Evolutionary conservation across 2,113 vertebrate genomes (phyloP).

Genomic region (Lucifuga dentata): DNA sequence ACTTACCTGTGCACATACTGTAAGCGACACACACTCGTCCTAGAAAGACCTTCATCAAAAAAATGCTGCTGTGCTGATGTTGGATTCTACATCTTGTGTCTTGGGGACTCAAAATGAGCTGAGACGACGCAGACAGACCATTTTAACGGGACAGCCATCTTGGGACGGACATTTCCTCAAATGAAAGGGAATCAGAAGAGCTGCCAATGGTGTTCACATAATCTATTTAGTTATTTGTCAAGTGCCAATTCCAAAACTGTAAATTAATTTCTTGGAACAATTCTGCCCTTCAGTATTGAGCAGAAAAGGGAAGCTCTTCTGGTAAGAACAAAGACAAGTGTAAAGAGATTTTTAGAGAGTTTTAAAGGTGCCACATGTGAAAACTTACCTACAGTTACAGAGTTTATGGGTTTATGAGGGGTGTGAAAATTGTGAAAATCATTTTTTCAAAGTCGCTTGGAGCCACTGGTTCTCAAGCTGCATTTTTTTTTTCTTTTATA

Average conservation of each 20-base stretch:
- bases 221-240: conserved; percentile 86
- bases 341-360: neutral
- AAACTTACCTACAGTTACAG: conserved; percentile 31
- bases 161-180: conserved; percentile 3
- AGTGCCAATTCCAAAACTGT: conserved; percentile 88
- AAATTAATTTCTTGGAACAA: conserved; percentile 65
- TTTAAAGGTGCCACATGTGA: conserved; percentile 35
- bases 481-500: conserved; percentile 1
- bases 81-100: conserved; percentile 24
- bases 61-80: conserved; percentile 11
- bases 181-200: conserved; percentile 20
- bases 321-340: neutral
- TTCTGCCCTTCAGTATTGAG: conserved; percentile 69
- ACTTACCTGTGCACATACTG: conserved; percentile 39
- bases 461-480: conserved; percentile 3
- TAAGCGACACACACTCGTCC: neutral
- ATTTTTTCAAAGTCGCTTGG: conserved; percentile 28
- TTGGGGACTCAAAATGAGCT: neutral
- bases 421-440: conserved; percentile 20
- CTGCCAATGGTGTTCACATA: conserved; percentile 45
- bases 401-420: neutral
- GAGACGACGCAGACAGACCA: neutral
- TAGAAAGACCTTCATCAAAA: conserved; percentile 24
- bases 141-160: neutral
- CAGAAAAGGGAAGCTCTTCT: conserved; percentile 63